Conservation (phyloP, 1,140 invertebrate genomes). For the Drosophila nigrodunni region DNA sequence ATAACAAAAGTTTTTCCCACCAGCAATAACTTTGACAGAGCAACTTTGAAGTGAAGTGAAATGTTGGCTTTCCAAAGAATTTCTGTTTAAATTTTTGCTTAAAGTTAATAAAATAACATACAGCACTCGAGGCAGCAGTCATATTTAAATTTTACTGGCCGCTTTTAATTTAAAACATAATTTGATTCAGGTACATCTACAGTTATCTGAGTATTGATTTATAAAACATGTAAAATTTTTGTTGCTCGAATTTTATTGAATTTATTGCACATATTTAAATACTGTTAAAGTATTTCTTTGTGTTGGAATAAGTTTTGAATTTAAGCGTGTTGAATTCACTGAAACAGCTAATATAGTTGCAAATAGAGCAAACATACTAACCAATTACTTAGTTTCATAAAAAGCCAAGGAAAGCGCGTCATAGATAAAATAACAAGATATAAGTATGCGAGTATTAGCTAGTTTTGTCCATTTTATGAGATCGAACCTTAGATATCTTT, state of each 20-base stretch:
- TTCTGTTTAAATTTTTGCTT: slow-evolving; percentile 14
- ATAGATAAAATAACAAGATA: background rate
- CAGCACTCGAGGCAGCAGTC: slow-evolving; percentile 27
- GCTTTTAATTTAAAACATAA: slow-evolving; percentile 9
- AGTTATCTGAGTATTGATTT: too few relatives aligned
- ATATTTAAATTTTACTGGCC: slow-evolving; percentile 34
- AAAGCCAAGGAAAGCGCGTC: background rate
- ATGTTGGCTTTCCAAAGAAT: slow-evolving; percentile 13
- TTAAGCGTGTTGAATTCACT: too few relatives aligned
- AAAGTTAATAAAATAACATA: slow-evolving; percentile 4
- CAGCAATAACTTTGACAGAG: slow-evolving; percentile 26
- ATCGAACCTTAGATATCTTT: background rate
- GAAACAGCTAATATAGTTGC: background rate
- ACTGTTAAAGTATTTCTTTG: too few relatives aligned
- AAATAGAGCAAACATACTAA: too few relatives aligned
- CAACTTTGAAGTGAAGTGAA: slow-evolving; percentile 21
- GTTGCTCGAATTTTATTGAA: too few relatives aligned
- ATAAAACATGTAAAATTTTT: too few relatives aligned
- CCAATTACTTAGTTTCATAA: too few relatives aligned
- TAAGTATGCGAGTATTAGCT: background rate
- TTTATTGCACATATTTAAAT: too few relatives aligned
- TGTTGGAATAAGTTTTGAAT: too few relatives aligned
- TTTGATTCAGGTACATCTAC: slow-evolving; percentile 11
- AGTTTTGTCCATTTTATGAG: background rate
- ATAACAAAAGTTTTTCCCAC: slow-evolving; percentile 36